Evolutionary conservation across 2,113 vertebrate species (phyloP).

Genomic region (Tenebrosternarchus preto): DNA sequence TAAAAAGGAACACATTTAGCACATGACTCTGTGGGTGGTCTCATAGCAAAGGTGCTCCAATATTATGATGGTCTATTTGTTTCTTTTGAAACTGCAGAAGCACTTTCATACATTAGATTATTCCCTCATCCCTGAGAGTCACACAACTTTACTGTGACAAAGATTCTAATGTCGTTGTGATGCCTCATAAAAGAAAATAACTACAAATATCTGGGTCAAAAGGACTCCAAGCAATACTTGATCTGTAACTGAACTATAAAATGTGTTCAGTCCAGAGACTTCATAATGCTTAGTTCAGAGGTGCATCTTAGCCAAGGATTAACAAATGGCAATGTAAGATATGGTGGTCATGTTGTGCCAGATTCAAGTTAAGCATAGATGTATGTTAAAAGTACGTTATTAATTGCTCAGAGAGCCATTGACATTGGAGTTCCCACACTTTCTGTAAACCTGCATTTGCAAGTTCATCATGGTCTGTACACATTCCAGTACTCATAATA

Average conservation of each 20-base stretch:
- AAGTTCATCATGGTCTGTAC: not conserved
- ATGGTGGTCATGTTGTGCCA: conserved; percentile 50
- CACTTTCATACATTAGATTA: conserved; percentile 4
- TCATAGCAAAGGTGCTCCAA: not conserved
- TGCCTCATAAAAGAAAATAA: not conserved
- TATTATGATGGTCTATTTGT: not conserved
- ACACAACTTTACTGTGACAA: too few relatives aligned
- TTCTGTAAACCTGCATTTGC: conserved; percentile 7
- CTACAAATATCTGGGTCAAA: not conserved
- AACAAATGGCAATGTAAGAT: conserved; percentile 29
- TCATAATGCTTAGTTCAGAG: not conserved
- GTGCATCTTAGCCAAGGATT: not conserved
- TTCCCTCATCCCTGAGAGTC: too few relatives aligned
- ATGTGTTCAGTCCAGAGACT: not conserved
- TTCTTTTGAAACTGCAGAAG: conserved; percentile 2
- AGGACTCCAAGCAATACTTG: too few relatives aligned
- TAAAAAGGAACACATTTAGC: conserved; percentile 17
- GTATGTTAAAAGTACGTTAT: conserved; percentile 26
- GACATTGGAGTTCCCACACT: conserved; percentile 27
- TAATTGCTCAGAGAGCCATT: conserved; percentile 53
- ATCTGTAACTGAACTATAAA: not conserved
- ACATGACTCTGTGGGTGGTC: conserved; percentile 12
- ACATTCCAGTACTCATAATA: not conserved
- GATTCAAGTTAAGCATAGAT: not conserved
- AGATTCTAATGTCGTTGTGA: too few relatives aligned